Percentiles rank a stretch among this genome's conserved stretches.
Evolutionary conservation across 2,888 invertebrate species (phyloP).

Genomic region (Apotomis turbidana): DNA sequence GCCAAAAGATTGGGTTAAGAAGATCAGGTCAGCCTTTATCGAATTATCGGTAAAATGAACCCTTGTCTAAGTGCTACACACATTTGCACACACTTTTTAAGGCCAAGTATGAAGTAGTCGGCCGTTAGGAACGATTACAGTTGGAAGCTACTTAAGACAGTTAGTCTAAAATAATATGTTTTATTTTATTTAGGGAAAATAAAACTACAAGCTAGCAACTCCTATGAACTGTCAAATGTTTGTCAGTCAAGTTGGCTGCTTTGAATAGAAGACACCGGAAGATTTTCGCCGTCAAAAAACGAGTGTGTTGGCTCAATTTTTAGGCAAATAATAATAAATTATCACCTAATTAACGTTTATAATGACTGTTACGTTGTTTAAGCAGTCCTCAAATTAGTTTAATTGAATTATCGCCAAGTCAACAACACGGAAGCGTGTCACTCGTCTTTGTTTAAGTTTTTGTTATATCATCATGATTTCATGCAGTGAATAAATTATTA

Average conservation of each 20-base stretch:
- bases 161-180: too few relatives aligned
- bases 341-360: constrained; percentile 55
- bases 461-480: constrained; percentile 62
- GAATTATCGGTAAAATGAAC: too few relatives aligned
- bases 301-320: constrained; percentile 68
- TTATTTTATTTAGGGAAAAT: background rate
- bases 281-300: constrained; percentile 58
- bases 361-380: constrained; percentile 55
- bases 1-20: too few relatives aligned
- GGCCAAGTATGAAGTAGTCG: too few relatives aligned
- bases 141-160: too few relatives aligned
- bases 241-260: constrained; percentile 27
- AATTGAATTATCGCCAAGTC: constrained; percentile 52
- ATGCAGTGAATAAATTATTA: constrained; percentile 36
- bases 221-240: constrained; percentile 22
- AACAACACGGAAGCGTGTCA: constrained; percentile 38
- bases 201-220: constrained; percentile 2
- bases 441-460: constrained; percentile 45
- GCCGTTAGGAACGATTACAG: too few relatives aligned
- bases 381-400: constrained; percentile 56
- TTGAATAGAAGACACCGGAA: constrained; percentile 39
- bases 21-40: too few relatives aligned
- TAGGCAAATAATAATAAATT: constrained; percentile 55
- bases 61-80: too few relatives aligned
- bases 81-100: too few relatives aligned